phyloP scores from a whole-genome alignment of 2,113 vertebrate species.

The Protobothrops mucrosquamatus region DNA sequence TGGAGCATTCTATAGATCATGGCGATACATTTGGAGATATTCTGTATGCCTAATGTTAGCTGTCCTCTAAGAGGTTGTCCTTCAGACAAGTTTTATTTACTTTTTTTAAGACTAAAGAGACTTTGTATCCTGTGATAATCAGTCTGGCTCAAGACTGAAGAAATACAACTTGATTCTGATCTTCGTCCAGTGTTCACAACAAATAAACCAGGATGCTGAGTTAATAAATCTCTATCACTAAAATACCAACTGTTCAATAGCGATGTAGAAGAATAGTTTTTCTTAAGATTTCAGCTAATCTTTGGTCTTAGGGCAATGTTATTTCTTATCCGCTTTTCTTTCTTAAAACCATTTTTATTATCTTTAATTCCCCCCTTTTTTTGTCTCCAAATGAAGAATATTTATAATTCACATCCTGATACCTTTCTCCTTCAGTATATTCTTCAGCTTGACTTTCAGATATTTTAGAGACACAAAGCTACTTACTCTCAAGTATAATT shows the following conservation, averaged over 20 bases:
- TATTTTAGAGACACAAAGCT: background rate
- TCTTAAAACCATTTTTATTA: background rate
- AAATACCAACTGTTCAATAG: background rate
- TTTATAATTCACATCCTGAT: background rate
- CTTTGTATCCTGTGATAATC: background rate
- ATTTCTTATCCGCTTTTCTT: background rate
- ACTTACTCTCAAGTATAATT: background rate
- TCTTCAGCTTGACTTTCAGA: background rate
- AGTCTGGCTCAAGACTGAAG: background rate
- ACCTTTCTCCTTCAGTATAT: background rate
- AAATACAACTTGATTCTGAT: background rate
- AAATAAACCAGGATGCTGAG: background rate
- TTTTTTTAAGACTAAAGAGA: background rate
- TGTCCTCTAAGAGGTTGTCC: background rate
- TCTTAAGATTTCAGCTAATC: background rate
- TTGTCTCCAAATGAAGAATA: background rate
- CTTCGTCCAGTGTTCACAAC: background rate
- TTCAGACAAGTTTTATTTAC: background rate
- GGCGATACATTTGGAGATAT: background rate
- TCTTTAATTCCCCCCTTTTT: background rate
- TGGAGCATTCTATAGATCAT: background rate
- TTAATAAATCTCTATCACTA: constrained; percentile 5
- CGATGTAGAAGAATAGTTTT: background rate
- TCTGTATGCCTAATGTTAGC: background rate
- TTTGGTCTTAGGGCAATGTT: background rate